Base-by-base conservation (phyloP, 2,797 vertebrate genomes). In the Galaxias olidus region DNA sequence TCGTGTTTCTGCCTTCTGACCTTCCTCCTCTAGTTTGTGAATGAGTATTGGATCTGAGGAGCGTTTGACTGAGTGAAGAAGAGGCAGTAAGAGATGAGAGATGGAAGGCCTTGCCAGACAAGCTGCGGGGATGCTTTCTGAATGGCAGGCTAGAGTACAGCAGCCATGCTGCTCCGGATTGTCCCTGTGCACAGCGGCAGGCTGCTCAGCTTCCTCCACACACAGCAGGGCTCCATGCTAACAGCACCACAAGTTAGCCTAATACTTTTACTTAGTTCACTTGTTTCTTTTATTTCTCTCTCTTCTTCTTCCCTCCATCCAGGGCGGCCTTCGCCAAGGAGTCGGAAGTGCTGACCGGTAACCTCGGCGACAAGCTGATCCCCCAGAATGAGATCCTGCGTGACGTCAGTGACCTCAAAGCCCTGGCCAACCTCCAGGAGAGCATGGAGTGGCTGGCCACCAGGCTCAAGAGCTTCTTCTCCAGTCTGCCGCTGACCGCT, bases 241-340 rank as follows among this genome's bases (percentile, higher is more conserved):
- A n/a, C n/a, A n/a, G n/a, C n/a, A n/a, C n/a, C 6, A 30, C 6
- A 30, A 30, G 30, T 30, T 30, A 3, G 30, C 30, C 30, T 30
- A 30, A 30, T 30, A 30, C 30, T 5, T 56, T 14, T 17, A 10
- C 30, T 14, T 48, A 5, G 17, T 11, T 30, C 51, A 41, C 19
- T 51, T 15, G 18, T 9, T 2, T 1, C 11, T 10, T 13, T 4
- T n/a, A 30, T 30, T 30, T 59, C 14, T 66, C 11, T 72, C 20
- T 54, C 1, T 52, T 42, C 19, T 18, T n/a, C 12, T 57, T 6
- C 30, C 30, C 14, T 4, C 80, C 1, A 8, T 78, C 9, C 86
- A 99, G 97, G 75, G 95, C 93, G 20, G 96, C 97, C 43, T 98
- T 98, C 40, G 95, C 95, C 59, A 99, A 99, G 63, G 97, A 98